A percentile compares a stretch with the other conserved stretches of the same genome.
Evolutionary conservation across 2,113 vertebrate species (phyloP).

Genomic region (Chroicocephalus ridibundus): DNA sequence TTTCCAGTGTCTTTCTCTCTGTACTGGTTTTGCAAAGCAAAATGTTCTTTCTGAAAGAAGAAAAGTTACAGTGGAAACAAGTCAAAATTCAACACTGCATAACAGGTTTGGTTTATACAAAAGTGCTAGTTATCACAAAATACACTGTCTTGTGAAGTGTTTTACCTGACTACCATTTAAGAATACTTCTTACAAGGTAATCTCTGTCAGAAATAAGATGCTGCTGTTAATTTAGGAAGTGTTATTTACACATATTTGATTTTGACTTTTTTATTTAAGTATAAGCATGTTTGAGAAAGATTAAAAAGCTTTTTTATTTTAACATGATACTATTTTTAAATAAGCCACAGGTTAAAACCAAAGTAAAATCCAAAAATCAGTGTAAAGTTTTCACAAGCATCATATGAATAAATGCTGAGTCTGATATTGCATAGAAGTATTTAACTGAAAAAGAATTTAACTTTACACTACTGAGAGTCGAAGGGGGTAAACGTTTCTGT

Average conservation of each 20-base stretch:
- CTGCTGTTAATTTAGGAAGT: not conserved
- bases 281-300: not conserved
- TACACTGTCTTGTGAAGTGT: not conserved
- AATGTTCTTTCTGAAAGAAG: constrained; percentile 64
- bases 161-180: not conserved
- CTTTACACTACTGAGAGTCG: not conserved
- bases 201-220: not conserved
- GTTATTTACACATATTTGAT: not conserved
- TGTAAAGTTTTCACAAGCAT: not conserved
- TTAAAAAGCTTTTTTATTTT: not conserved
- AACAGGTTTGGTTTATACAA: not conserved
- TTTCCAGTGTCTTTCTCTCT: constrained; percentile 46
- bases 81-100: not conserved
- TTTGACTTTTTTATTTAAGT: not conserved
- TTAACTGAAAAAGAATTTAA: not conserved
- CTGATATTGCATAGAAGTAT: not conserved
- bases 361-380: not conserved
- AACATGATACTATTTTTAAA: not conserved
- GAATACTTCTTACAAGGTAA: not conserved
- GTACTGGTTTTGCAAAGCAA: constrained; percentile 63
- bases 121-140: not conserved
- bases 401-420: not conserved
- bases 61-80: not conserved
- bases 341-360: not conserved
- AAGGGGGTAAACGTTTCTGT: not conserved